Evolutionary conservation across 2,113 vertebrate species (phyloP), one percentile per base, ranked within the genome.

Genomic region (Otis tarda): DNA sequence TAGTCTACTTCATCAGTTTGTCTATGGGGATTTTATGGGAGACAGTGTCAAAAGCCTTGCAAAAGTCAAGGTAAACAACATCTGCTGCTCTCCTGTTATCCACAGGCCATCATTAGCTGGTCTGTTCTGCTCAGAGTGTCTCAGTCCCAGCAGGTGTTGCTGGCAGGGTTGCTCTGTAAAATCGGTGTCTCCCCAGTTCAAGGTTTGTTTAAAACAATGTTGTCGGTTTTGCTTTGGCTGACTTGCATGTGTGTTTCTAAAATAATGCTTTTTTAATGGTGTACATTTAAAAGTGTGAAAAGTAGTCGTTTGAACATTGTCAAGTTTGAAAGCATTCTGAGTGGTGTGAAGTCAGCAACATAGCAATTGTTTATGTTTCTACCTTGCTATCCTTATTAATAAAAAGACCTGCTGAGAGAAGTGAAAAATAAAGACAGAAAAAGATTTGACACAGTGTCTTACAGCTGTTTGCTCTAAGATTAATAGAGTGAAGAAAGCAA

Each of bases 61-160:
- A 78, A 50, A 87, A 78, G 41, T 90, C 78, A 87, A 61, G 80
- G 28, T 78, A 85, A 95, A 82, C 81, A 89, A 49, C 82, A 90
- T 75, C 92, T 87, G 95, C 83, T 87, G 30, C 68, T 87, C 12
- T 89, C 23, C 52, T 81, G 77, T 87, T 73, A 83, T 22, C 45
- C 41, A 0, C 5, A 81, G 71, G 12, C 41, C 30, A 15, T 74
- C 47, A n/a, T 80, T 71, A 81, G 41, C 56, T 56, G 33, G 5
- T 73, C 37, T 93, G 41, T 53, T 83, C 70, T 80, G 49, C 71
- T 59, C 30, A 15, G 67, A 23, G 35, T 63, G 15, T 63, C 68
- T 90, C 60, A 63, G 43, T 87, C 60, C 24, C 69, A 94, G 83
- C 83, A 90, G 77, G 74, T 78, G 53, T 83, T 81, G 25, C 33